phyloP scores from a whole-genome alignment of 1,140 invertebrate species.

The Eurosta solidaginis region DNA sequence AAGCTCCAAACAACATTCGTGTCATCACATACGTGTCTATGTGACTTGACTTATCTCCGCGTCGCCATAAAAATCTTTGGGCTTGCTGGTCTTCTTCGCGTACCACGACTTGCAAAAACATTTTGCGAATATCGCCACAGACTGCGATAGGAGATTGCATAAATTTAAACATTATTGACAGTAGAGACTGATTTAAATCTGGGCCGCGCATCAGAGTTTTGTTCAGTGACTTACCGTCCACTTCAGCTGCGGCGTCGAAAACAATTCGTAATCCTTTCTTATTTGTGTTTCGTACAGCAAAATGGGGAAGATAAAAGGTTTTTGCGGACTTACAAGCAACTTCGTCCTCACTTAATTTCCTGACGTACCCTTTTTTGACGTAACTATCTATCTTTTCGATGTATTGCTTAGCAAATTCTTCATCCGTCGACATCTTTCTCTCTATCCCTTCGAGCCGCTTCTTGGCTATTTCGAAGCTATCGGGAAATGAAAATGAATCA shows the following conservation, averaged over 20 bases:
- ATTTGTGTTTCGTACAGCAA: conserved; percentile 42
- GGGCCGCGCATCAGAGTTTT: conserved; percentile 15
- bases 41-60: background rate
- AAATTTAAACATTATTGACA: conserved; percentile 27
- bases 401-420: conserved; percentile 27
- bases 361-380: conserved; percentile 35
- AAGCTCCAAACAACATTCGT: conserved; percentile 32
- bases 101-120: conserved; percentile 30
- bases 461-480: no score
- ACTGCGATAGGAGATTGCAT: conserved; percentile 10
- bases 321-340: background rate
- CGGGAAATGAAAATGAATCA: background rate
- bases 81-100: conserved; percentile 12
- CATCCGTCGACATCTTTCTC: conserved; percentile 31
- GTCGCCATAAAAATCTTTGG: conserved; percentile 35
- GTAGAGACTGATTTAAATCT: conserved; percentile 19
- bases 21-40: background rate
- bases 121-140: conserved; percentile 27
- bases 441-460: conserved; percentile 34
- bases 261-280: conserved; percentile 33
- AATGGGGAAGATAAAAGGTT: conserved; percentile 47
- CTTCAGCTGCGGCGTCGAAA: no score
- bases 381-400: conserved; percentile 35
- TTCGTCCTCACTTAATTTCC: conserved; percentile 26
- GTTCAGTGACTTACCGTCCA: no score